Evolutionary conservation across 2,113 vertebrate species (phyloP).

Genomic region (Pimephales promelas): DNA sequence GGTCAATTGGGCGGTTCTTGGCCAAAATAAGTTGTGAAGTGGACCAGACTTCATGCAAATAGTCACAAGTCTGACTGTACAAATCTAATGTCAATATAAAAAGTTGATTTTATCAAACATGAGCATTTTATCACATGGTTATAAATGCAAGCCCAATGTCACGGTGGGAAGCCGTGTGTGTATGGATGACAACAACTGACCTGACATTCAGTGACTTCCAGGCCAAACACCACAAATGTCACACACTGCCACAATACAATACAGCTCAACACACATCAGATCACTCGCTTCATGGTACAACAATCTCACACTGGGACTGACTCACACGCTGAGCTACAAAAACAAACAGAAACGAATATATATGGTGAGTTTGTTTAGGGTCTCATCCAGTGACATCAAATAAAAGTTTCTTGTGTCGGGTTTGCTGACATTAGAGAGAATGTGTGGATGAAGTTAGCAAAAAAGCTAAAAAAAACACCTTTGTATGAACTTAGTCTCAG

Average conservation of each 20-base stretch:
- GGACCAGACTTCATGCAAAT: neutral
- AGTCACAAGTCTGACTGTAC: neutral
- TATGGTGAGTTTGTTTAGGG: neutral
- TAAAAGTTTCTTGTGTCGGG: neutral
- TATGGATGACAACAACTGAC: constrained; percentile 9
- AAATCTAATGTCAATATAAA: neutral
- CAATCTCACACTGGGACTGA: constrained; percentile 1
- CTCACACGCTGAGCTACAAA: neutral
- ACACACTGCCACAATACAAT: constrained; percentile 16
- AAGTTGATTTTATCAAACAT: neutral
- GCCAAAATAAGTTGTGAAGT: neutral
- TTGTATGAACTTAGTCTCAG: neutral
- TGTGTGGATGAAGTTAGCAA: neutral
- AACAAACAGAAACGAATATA: neutral
- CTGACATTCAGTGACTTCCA: neutral
- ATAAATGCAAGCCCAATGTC: neutral
- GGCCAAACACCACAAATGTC: constrained; percentile 22
- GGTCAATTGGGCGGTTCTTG: neutral
- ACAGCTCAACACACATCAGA: constrained; percentile 20
- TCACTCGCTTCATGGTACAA: constrained; percentile 9
- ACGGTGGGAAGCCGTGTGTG: neutral
- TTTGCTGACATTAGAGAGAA: neutral
- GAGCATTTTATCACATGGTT: neutral
- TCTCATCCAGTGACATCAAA: neutral
- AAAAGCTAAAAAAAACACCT: neutral